Evolutionary conservation across 2,888 invertebrate species (phyloP).

Genomic region (Ganaspis brasiliensis): DNA sequence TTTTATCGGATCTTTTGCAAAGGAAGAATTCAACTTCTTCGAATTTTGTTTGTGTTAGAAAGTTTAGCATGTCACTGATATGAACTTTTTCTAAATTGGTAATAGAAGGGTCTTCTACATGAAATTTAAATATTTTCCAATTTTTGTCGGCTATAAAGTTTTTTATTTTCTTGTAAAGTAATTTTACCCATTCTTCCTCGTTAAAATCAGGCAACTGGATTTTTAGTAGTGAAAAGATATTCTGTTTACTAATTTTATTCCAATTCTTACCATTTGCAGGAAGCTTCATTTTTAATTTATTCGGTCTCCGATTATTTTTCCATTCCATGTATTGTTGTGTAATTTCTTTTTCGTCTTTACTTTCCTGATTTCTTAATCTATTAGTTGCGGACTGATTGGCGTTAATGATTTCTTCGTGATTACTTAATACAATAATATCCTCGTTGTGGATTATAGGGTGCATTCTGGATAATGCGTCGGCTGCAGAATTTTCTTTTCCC

Average conservation of each 20-base stretch:
- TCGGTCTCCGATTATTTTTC: not conserved
- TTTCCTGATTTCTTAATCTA: not conserved
- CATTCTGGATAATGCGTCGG: slow-evolving; percentile 63
- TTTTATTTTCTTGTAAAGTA: not conserved
- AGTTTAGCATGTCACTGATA: not conserved
- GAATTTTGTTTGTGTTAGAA: not conserved
- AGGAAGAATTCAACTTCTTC: not conserved
- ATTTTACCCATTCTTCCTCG: not conserved
- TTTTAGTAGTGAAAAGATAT: not conserved
- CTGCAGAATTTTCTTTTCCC: slow-evolving; percentile 68
- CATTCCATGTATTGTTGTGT: not conserved
- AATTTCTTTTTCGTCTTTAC: not conserved
- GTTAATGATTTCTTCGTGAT: not conserved
- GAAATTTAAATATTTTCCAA: not conserved
- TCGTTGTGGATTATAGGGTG: not conserved
- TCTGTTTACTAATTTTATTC: not conserved
- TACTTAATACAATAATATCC: not conserved
- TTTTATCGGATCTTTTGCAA: not conserved
- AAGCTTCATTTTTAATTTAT: not conserved
- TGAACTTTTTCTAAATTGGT: not conserved
- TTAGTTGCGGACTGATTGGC: too few species aligned
- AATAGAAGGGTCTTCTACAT: not conserved
- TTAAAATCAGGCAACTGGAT: not conserved
- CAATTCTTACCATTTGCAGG: not conserved
- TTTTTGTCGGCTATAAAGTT: not conserved